Conservation (phyloP, 2,888 invertebrate genomes). For the Spodoptera littoralis region DNA sequence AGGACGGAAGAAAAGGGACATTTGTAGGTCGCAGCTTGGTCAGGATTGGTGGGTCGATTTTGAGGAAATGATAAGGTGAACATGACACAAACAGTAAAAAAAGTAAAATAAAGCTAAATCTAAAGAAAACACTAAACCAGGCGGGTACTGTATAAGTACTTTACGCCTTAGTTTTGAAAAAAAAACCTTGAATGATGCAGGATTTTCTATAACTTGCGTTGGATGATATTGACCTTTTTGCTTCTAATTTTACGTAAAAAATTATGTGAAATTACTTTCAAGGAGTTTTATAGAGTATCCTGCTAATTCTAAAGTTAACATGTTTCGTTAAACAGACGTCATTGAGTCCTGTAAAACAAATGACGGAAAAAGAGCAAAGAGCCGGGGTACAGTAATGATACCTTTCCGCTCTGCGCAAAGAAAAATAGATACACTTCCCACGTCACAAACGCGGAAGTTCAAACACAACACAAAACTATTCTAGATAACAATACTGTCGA, state of each 20-base stretch:
- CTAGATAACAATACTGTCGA: constrained; percentile 70
- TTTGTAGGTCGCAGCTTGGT: not conserved
- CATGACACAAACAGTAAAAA: too few relatives aligned
- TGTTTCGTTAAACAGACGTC: constrained; percentile 61
- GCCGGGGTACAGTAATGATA: constrained; percentile 79
- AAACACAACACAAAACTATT: constrained; percentile 69
- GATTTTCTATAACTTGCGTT: constrained; percentile 58
- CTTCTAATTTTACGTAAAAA: too few relatives aligned
- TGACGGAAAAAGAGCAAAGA: constrained; percentile 54
- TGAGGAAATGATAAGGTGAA: not conserved
- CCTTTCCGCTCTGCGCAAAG: constrained; percentile 70
- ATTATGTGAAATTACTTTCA: too few relatives aligned
- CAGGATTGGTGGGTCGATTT: not conserved
- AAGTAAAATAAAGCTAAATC: constrained; percentile 47
- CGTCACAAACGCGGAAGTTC: constrained; percentile 52
- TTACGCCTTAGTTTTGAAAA: constrained; percentile 66
- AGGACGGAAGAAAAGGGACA: not conserved
- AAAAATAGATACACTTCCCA: constrained; percentile 57
- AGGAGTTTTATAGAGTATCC: constrained; percentile 60
- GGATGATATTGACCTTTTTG: too few relatives aligned
- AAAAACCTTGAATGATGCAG: constrained; percentile 55
- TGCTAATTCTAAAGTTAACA: constrained; percentile 55
- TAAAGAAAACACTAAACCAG: constrained; percentile 70
- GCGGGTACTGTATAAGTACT: constrained; percentile 82
- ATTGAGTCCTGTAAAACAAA: constrained; percentile 64